A percentile compares a stretch with the other conserved stretches of the same genome.
phyloP scores from a whole-genome alignment of 2,888 invertebrate species.

The Cremastinae sp. region DNA sequence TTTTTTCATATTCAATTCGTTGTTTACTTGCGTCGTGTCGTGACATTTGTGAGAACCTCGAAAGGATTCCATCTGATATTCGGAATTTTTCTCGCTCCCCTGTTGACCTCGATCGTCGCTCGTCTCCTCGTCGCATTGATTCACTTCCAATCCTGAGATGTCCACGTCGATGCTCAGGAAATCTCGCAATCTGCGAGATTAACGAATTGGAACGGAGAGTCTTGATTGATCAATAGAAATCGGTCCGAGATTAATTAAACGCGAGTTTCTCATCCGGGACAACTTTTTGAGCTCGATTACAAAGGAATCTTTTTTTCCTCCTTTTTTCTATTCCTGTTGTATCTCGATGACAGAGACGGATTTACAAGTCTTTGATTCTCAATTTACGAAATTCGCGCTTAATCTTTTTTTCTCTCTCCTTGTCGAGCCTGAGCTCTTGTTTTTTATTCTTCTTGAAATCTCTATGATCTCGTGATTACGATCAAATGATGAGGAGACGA shows the following conservation, averaged over 20 bases:
- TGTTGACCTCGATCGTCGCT: constrained; percentile 60
- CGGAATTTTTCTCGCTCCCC: constrained; percentile 64
- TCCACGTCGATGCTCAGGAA: constrained; percentile 90
- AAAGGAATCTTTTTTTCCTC: neutral
- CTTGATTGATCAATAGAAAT: constrained; percentile 22
- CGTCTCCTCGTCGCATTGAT: constrained; percentile 88
- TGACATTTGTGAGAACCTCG: constrained; percentile 95
- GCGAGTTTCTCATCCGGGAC: neutral
- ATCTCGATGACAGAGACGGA: neutral
- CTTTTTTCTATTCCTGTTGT: too few relatives aligned
- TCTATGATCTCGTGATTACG: neutral
- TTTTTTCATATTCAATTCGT: too few relatives aligned
- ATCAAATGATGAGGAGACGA: neutral
- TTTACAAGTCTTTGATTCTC: neutral
- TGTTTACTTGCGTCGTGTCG: constrained; percentile 88
- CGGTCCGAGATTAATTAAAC: constrained; percentile 5
- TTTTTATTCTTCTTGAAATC: too few relatives aligned
- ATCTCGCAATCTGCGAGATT: constrained; percentile 81
- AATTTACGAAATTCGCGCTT: too few relatives aligned
- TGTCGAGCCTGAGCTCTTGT: too few relatives aligned
- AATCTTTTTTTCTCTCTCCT: too few relatives aligned
- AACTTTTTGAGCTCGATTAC: neutral
- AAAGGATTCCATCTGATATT: constrained; percentile 89
- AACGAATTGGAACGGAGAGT: constrained; percentile 15
- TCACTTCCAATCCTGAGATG: constrained; percentile 89